Base-by-base conservation (phyloP, 1,140 invertebrate species). In the Cydia fagiglandana region DNA sequence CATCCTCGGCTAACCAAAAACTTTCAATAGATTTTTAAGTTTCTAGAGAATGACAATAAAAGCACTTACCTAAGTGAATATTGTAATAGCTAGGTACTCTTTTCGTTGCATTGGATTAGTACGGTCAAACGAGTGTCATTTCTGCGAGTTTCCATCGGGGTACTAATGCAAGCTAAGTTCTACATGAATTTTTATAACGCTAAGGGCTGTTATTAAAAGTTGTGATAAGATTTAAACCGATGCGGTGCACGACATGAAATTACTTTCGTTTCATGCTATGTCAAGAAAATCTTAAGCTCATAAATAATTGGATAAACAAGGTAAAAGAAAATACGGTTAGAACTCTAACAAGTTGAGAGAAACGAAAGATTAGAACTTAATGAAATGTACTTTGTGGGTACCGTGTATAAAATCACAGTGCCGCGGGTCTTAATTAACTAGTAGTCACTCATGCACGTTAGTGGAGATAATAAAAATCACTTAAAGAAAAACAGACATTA, bases 181-280 rank as follows among this genome's bases (percentile, higher is more conserved):
- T 81, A 76, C 76, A 84, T 83, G 78, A 81, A 81, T 81, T 85
- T 83, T 86, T 85, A 83, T 81, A 79, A 28, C 47, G 66, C 74
- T 84, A 73, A 79, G 76, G 79, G 66, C 74, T 76, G 79, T 83
- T 85, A 86, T 85, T 86, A 84, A 83, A 85, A 85, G 73, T 87
- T 79, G 73, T 81, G 84, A 86, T 87, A 85, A 87, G 83, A 83
- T 83, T 80, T 38, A 73, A 77, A n/a, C 73, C 80, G 84, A 86
- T 83, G 79, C 76, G 75, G 74, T 81, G 81, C 84, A 85, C 83
- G 85, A 80, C 78, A 84, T 74, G 70, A 64, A 78, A 76, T 77
- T 68, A 76, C 75, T 76, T 81, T 61, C 20, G 78, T 77, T 79
- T 78, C 78, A 76, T 80, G 79, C 76, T 77, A 73, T 79, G 75